Percentiles rank a stretch among this genome's conserved stretches.
Evolutionary conservation across 2,888 invertebrate species (phyloP).

Genomic region (Epinotia nisella): DNA sequence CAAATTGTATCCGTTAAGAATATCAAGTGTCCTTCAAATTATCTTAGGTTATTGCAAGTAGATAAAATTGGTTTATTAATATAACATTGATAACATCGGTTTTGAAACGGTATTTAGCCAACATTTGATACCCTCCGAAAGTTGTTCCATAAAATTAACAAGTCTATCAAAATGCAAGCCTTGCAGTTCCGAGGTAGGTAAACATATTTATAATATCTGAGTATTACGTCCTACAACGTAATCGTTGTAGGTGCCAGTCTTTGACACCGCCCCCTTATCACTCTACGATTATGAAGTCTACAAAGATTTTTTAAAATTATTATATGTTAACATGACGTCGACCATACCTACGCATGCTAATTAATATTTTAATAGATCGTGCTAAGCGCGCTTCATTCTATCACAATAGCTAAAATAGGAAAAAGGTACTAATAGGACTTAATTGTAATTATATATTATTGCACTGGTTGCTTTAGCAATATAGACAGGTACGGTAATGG

Average conservation of each 20-base stretch:
- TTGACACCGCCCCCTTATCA: neutral
- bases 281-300: neutral
- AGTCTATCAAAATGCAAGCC: slow-evolving; percentile 17
- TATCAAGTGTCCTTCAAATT: neutral
- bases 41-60: neutral
- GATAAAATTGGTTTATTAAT: neutral
- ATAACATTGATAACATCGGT: neutral
- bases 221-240: neutral
- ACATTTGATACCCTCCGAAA: slow-evolving; percentile 13
- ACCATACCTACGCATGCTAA: too few species aligned
- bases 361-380: too few species aligned
- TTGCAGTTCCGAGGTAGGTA: neutral
- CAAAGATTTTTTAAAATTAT: too few species aligned
- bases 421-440: too few species aligned
- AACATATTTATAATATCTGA: neutral
- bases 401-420: too few species aligned
- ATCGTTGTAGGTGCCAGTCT: neutral
- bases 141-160: slow-evolving; percentile 14
- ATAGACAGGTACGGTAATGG: too few species aligned
- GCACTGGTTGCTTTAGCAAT: too few species aligned
- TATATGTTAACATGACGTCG: too few species aligned
- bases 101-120: slow-evolving; percentile 9
- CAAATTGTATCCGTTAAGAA: neutral
- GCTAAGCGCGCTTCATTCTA: too few species aligned
- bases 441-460: too few species aligned